Conservation (phyloP, 2,888 invertebrate species). For the Microctonus hyperodae region DNA sequence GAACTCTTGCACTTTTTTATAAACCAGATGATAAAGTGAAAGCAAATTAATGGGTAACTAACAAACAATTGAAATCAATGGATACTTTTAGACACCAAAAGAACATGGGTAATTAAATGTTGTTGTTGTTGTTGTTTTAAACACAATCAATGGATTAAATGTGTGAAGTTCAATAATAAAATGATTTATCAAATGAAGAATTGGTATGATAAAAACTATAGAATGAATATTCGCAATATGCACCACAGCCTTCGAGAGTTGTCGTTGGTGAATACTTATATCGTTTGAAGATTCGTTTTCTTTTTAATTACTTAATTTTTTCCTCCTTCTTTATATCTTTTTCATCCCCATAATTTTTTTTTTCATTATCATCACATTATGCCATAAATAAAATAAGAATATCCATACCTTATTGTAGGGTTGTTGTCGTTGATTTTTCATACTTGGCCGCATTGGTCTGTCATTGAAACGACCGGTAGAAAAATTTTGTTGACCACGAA, state of each 20-base stretch:
- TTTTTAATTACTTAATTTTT: too few species aligned
- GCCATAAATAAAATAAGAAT: constrained; percentile 13
- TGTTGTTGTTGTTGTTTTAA: background rate
- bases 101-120: background rate
- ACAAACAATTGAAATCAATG: background rate
- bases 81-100: background rate
- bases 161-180: background rate
- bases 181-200: background rate
- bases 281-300: background rate
- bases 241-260: background rate
- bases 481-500: constrained; percentile 54
- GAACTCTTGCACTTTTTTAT: too few species aligned
- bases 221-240: background rate
- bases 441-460: constrained; percentile 47
- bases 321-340: background rate
- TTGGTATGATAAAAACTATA: background rate
- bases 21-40: background rate
- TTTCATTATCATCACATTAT: too few species aligned
- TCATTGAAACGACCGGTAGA: constrained; percentile 57
- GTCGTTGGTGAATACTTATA: background rate
- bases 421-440: constrained; percentile 58
- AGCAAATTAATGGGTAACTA: background rate
- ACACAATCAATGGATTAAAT: constrained; percentile 2
- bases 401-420: constrained; percentile 59
- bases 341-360: background rate